Evolutionary conservation across 64 coral and sea anemone genomes (phyloP).

Genomic region (Actinia tenebrosa): DNA sequence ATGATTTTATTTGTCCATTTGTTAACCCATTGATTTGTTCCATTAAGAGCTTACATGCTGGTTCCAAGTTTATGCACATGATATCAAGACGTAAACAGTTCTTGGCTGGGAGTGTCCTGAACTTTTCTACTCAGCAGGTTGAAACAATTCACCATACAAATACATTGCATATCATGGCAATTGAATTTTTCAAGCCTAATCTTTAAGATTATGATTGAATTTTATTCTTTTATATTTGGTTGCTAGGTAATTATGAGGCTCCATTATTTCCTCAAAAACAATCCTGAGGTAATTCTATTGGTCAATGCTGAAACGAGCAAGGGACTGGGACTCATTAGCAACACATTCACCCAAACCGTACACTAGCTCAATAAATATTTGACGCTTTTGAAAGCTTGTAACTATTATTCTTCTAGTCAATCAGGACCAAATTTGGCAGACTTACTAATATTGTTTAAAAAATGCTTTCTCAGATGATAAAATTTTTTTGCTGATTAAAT

Average conservation of each 20-base stretch:
- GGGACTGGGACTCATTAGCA: no score
- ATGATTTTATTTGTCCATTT: neutral
- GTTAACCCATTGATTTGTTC: neutral
- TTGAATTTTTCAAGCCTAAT: neutral
- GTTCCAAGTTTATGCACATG: slow-evolving; percentile 89
- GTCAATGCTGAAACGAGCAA: no score
- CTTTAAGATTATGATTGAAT: neutral
- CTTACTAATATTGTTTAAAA: no score
- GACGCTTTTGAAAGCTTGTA: no score
- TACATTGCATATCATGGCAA: neutral
- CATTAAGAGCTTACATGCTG: slow-evolving; percentile 67
- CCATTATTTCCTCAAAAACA: slow-evolving; percentile 61
- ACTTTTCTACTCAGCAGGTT: slow-evolving; percentile 92
- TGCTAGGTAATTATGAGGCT: slow-evolving; percentile 70
- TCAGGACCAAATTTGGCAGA: no score
- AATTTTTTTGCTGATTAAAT: no score
- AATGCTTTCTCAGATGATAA: no score
- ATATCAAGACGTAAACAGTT: slow-evolving; percentile 84
- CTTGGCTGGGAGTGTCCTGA: slow-evolving; percentile 91
- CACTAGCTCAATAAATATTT: no score
- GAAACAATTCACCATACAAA: neutral
- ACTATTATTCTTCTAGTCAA: no score
- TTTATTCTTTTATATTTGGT: neutral
- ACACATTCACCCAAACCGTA: no score
- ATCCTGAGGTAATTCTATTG: slow-evolving; percentile 43